A percentile compares a stretch with the other conserved stretches of the same genome.
These are phyloP conservation scores for Microctenopoma lineatum DNA, from an alignment of 2,797 vertebrate species.

Conservation along the genomic window DNA sequence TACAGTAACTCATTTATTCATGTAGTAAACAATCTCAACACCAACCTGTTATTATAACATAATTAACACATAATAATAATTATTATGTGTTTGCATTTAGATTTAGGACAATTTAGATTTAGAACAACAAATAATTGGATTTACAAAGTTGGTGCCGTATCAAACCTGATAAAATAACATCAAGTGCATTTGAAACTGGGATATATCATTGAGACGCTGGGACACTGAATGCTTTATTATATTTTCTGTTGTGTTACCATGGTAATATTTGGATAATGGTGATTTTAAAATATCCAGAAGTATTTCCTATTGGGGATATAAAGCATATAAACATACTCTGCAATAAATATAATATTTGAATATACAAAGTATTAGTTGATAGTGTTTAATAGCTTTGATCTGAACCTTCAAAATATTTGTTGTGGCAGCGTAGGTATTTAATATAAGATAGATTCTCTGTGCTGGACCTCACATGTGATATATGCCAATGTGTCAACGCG, in stretches of 20 bases:
- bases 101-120: constrained; percentile 45
- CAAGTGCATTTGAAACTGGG: constrained; percentile 18
- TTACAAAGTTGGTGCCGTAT: constrained; percentile 29
- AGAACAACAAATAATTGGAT: constrained; percentile 23
- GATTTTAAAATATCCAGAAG: constrained; percentile 4
- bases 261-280: constrained; percentile 16
- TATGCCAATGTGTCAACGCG: constrained; percentile 68
- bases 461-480: constrained; percentile 65
- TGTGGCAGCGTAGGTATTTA: constrained; percentile 52
- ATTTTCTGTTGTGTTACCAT: constrained; percentile 25
- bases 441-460: constrained; percentile 63
- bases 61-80: too few relatives aligned
- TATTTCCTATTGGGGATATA: constrained; percentile 10
- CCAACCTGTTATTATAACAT: too few relatives aligned
- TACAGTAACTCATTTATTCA: too few relatives aligned
- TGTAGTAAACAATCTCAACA: too few relatives aligned
- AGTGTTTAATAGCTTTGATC: constrained; percentile 4
- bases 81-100: constrained; percentile 38
- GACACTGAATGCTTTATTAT: constrained; percentile 1
- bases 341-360: constrained; percentile 5
- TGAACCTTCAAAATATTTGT: constrained; percentile 19
- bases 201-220: constrained; percentile 22
- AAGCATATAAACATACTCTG: background rate
- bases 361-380: background rate
- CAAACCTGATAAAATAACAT: constrained; percentile 30